Conservation (phyloP, 2,797 vertebrate genomes). For the Channallabes apus region DNA sequence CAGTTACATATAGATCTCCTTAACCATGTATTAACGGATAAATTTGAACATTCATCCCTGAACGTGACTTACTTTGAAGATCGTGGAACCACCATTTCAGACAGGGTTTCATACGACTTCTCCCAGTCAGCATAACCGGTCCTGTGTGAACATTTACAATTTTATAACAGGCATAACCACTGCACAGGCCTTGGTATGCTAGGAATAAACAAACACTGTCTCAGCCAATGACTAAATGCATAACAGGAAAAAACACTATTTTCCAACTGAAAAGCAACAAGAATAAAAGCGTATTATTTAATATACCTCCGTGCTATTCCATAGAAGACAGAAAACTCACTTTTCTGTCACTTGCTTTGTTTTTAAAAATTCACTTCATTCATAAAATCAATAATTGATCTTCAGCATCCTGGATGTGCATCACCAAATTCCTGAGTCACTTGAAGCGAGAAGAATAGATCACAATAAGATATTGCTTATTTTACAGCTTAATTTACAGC, state of each 20-base stretch:
- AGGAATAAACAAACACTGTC: background rate
- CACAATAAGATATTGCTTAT: background rate
- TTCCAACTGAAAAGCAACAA: background rate
- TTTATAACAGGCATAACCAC: constrained; percentile 1
- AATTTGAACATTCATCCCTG: background rate
- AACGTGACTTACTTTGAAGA: constrained; percentile 86
- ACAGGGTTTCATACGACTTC: constrained; percentile 91
- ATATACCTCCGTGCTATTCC: background rate
- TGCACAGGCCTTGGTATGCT: background rate
- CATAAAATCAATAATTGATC: background rate
- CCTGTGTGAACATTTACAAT: constrained; percentile 64
- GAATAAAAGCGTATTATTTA: background rate
- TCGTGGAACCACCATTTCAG: constrained; percentile 96
- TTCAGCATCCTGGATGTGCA: background rate
- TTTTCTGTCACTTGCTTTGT: no score
- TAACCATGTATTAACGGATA: background rate
- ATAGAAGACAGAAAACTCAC: background rate
- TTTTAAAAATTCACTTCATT: background rate
- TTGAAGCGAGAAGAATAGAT: background rate
- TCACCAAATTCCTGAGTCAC: background rate
- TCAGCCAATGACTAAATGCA: background rate
- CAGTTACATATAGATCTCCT: background rate
- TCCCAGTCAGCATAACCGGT: constrained; percentile 87
- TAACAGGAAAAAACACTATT: no score
- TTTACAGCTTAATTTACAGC: no score